phyloP scores from a whole-genome alignment of 2,797 vertebrate genomes.

The Antrozous pallidus region DNA sequence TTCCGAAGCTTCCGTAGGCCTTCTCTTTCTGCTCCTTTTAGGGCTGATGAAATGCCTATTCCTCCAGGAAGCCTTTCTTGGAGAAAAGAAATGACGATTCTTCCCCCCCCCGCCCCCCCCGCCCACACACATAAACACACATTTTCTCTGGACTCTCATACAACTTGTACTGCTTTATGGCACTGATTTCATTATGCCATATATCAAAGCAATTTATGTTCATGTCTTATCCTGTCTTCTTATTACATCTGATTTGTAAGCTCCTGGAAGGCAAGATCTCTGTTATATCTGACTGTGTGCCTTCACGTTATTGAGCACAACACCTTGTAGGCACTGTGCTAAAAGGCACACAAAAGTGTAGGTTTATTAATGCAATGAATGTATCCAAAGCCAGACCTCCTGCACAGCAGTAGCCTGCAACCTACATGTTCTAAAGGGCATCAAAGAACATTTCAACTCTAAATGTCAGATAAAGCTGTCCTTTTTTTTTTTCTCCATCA shows the following conservation, averaged over 20 bases:
- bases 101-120: fast-evolving
- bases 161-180: neutral
- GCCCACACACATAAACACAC: too few species aligned
- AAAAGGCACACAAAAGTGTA: neutral
- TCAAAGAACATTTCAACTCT: neutral
- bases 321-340: neutral
- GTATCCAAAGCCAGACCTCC: neutral
- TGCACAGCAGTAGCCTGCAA: neutral
- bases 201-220: neutral
- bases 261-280: neutral
- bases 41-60: neutral
- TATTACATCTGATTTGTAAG: neutral
- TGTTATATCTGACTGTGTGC: neutral
- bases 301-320: neutral
- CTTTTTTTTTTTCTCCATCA: conserved; percentile 42
- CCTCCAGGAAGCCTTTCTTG: neutral
- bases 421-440: conserved; percentile 9
- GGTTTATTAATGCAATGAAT: conserved; percentile 12
- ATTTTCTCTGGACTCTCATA: neutral
- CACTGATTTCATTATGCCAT: neutral
- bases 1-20: neutral
- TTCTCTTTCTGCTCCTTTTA: neutral
- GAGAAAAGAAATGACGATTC: neutral
- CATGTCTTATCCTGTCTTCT: too few species aligned
- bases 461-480: neutral